These are phyloP conservation scores for Scolopax bukidnonensis DNA, from an alignment of 2,797 vertebrate genomes.

Conservation along the genomic window DNA sequence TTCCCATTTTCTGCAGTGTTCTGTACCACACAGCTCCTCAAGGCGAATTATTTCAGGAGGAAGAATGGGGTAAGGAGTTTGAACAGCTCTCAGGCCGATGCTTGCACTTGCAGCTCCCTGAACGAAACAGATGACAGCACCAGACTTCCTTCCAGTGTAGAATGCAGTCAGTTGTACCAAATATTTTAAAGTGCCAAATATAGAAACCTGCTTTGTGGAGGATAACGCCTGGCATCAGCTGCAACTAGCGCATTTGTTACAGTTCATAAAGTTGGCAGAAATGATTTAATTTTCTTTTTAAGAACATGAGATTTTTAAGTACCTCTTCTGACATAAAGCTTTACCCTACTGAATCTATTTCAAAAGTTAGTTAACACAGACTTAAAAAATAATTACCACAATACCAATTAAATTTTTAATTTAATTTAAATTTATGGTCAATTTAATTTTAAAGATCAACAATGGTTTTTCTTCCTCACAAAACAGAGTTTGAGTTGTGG, in stretches of 20 bases:
- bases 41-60: background rate
- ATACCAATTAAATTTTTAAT: background rate
- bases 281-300: slow-evolving; percentile 34
- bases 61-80: background rate
- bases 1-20: background rate
- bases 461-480: background rate
- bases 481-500: background rate
- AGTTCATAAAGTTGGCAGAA: slow-evolving; percentile 58
- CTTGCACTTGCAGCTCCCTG: slow-evolving; percentile 7
- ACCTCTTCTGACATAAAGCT: background rate
- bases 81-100: background rate
- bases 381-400: background rate
- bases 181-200: slow-evolving; percentile 70
- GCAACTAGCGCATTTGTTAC: slow-evolving; percentile 63
- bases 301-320: background rate
- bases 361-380: background rate
- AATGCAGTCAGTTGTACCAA: slow-evolving; percentile 62
- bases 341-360: background rate
- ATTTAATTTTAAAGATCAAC: background rate
- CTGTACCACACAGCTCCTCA: background rate
- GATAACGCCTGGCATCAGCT: slow-evolving; percentile 62
- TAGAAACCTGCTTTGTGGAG: slow-evolving; percentile 68
- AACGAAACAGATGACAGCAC: slow-evolving; percentile 36
- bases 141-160: slow-evolving; percentile 42
- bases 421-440: background rate